phyloP scores from a whole-genome alignment of 2,797 vertebrate genomes.

The Hemitrygon akajei region DNA sequence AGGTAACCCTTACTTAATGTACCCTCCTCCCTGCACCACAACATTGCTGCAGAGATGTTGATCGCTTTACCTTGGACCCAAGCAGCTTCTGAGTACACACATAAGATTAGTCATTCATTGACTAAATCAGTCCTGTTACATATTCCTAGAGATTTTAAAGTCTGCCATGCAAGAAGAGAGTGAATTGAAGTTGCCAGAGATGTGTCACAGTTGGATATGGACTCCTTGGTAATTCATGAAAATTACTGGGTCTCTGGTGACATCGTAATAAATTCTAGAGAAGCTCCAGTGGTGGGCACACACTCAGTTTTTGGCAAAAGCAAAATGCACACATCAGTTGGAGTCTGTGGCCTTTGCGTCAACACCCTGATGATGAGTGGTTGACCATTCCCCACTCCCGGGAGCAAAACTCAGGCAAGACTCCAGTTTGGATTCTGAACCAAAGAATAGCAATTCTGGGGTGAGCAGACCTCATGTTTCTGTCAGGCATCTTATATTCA shows the following conservation, averaged over 20 bases:
- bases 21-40: not conserved
- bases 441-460: not conserved
- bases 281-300: no score
- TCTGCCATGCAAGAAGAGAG: not conserved
- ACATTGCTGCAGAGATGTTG: not conserved
- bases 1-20: not conserved
- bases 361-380: not conserved
- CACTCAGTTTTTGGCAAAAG: no score
- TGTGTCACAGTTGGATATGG: no score
- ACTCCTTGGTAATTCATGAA: no score
- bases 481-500: not conserved
- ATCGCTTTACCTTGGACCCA: not conserved
- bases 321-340: no score
- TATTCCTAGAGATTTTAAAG: not conserved
- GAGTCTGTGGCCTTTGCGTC: not conserved
- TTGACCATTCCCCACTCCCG: not conserved
- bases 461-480: not conserved
- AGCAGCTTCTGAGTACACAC: not conserved
- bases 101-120: no score
- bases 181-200: not conserved
- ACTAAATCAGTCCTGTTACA: not conserved
- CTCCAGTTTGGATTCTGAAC: not conserved
- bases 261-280: no score
- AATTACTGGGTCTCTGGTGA: no score
- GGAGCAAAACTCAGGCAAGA: not conserved